Conservation (phyloP, 2,888 invertebrate species). For the Mesorhabditis spiculigera region DNA sequence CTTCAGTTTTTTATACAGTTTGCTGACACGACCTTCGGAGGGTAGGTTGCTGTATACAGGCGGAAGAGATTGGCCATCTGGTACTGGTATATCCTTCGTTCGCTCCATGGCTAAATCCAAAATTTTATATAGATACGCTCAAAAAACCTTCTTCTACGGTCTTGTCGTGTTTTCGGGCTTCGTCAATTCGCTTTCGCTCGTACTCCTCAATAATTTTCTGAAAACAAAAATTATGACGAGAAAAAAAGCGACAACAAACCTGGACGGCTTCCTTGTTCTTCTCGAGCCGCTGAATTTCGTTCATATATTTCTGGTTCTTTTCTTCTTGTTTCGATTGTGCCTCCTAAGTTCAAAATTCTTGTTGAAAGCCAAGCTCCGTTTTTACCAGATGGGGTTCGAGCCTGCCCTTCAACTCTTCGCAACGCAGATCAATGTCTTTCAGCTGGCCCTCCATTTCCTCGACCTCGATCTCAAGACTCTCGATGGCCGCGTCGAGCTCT, state of each 20-base stretch:
- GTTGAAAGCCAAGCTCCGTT: too few relatives aligned
- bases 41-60: conserved; percentile 21
- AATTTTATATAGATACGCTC: not conserved
- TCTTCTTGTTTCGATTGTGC: too few relatives aligned
- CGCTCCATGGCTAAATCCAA: not conserved
- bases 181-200: not conserved
- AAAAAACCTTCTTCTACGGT: not conserved
- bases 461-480: not conserved
- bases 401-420: not conserved
- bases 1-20: conserved; percentile 4
- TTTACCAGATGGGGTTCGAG: too few relatives aligned
- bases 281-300: too few relatives aligned
- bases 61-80: conserved; percentile 17
- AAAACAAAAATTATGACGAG: not conserved
- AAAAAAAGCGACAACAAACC: too few relatives aligned
- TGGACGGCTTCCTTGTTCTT: too few relatives aligned
- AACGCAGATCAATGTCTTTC: not conserved
- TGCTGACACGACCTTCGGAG: not conserved
- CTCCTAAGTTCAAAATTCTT: too few relatives aligned
- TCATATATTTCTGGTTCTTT: too few relatives aligned
- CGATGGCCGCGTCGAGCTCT: not conserved
- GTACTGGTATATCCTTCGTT: conserved; percentile 10
- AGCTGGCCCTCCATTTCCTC: conserved; percentile 8
- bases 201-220: not conserved
- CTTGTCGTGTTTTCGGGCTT: not conserved